A percentile compares a stretch with the other conserved stretches of the same genome.
Evolutionary conservation across 2,888 invertebrate species (phyloP).

Genomic region (Orthonychiurus folsomi): DNA sequence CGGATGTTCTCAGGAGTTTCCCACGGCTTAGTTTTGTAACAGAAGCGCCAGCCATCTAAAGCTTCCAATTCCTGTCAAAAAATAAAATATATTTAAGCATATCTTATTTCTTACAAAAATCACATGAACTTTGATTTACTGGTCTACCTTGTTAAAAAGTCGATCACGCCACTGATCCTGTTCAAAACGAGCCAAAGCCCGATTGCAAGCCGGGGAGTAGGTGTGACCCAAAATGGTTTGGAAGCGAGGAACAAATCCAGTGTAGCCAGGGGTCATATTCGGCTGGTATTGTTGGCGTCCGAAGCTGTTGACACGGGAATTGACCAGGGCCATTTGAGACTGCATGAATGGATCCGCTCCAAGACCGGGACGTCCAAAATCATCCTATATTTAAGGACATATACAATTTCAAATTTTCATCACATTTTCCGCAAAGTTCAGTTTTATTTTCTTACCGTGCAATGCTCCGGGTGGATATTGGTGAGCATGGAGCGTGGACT

Average conservation of each 20-base stretch:
- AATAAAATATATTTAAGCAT: slow-evolving; percentile 5
- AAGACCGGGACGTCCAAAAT: slow-evolving; percentile 31
- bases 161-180: slow-evolving; percentile 38
- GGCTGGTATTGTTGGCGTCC: slow-evolving; percentile 37
- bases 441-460: slow-evolving; percentile 22
- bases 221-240: slow-evolving; percentile 38
- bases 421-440: background rate
- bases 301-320: slow-evolving; percentile 32
- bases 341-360: slow-evolving; percentile 25
- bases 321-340: slow-evolving; percentile 35
- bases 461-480: slow-evolving; percentile 32
- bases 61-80: slow-evolving; percentile 35
- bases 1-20: slow-evolving; percentile 33
- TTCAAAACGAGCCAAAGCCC: slow-evolving; percentile 32
- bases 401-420: background rate
- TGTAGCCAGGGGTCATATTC: slow-evolving; percentile 32
- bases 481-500: slow-evolving; percentile 34
- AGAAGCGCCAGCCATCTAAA: slow-evolving; percentile 38
- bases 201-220: slow-evolving; percentile 36
- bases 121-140: background rate
- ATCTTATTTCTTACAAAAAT: background rate
- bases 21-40: slow-evolving; percentile 39
- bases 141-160: slow-evolving; percentile 23
- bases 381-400: slow-evolving; percentile 21
- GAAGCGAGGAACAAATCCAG: slow-evolving; percentile 33